phyloP scores from a whole-genome alignment of 2,113 vertebrate genomes.

The Neoarius graeffei region DNA sequence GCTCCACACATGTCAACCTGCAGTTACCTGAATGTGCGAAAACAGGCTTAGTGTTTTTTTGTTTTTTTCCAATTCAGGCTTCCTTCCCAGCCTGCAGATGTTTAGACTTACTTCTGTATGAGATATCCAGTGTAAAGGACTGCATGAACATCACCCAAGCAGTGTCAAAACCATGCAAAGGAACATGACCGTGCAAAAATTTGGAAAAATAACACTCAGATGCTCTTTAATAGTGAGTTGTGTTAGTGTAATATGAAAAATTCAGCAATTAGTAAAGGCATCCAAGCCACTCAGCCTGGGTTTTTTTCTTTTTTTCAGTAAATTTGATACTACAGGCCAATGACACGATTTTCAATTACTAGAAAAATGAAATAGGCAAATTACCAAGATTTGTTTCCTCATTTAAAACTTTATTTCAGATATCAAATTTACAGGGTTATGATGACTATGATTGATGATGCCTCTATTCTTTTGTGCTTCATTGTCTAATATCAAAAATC shows the following conservation, averaged over 20 bases:
- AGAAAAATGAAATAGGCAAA: constrained; percentile 37
- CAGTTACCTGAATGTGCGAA: constrained; percentile 34
- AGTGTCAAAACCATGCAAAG: constrained; percentile 55
- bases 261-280: constrained; percentile 22
- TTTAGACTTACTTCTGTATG: constrained; percentile 48
- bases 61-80: constrained; percentile 14
- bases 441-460: background rate
- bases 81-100: constrained; percentile 48
- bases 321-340: constrained; percentile 1
- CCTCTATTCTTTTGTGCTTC: background rate
- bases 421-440: constrained; percentile 26
- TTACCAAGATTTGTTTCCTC: constrained; percentile 30
- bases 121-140: constrained; percentile 52
- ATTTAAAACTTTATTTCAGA: constrained; percentile 50
- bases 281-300: background rate
- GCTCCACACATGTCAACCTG: constrained; percentile 37
- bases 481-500: background rate
- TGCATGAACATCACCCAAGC: constrained; percentile 56
- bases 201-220: constrained; percentile 33
- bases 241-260: constrained; percentile 46
- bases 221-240: constrained; percentile 20
- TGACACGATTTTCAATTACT: background rate
- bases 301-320: background rate
- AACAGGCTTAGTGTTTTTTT: constrained; percentile 4
- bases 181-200: constrained; percentile 50